These are phyloP conservation scores for Naso thynnoides DNA, from an alignment of 2,797 vertebrate genomes.

Conservation along the genomic window DNA sequence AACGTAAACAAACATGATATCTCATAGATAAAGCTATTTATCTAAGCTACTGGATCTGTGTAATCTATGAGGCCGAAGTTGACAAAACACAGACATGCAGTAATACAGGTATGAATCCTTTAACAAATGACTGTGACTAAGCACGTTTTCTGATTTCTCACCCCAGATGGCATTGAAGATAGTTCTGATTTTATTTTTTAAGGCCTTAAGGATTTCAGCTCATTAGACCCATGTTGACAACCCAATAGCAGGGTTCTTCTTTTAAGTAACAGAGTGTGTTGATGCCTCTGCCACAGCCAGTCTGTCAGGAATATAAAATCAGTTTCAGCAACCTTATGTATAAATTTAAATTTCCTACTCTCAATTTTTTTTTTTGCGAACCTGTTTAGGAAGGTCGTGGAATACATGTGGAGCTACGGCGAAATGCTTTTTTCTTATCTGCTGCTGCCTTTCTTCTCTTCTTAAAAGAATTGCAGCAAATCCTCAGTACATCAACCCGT, in stretches of 20 bases:
- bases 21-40: too few species aligned
- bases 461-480: constrained; percentile 6
- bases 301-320: neutral
- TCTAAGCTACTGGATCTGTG: too few species aligned
- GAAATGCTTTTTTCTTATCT: constrained; percentile 2
- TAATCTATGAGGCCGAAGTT: too few species aligned
- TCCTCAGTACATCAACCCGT: neutral
- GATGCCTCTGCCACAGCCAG: neutral
- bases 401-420: neutral
- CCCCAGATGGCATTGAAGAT: neutral
- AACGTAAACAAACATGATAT: too few species aligned
- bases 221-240: neutral
- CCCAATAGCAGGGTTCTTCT: neutral
- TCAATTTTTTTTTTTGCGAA: neutral
- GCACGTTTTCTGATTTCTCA: neutral
- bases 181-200: neutral
- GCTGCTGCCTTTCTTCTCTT: neutral
- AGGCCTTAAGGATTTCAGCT: neutral
- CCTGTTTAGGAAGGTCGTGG: neutral
- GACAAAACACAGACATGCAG: too few species aligned
- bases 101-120: too few species aligned
- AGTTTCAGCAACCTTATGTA: neutral
- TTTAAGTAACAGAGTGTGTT: neutral
- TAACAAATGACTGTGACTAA: neutral
- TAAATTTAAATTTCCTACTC: neutral